Evolutionary conservation across 2,797 vertebrate species (phyloP).

Genomic region (Stomatorhinus walkeri): DNA sequence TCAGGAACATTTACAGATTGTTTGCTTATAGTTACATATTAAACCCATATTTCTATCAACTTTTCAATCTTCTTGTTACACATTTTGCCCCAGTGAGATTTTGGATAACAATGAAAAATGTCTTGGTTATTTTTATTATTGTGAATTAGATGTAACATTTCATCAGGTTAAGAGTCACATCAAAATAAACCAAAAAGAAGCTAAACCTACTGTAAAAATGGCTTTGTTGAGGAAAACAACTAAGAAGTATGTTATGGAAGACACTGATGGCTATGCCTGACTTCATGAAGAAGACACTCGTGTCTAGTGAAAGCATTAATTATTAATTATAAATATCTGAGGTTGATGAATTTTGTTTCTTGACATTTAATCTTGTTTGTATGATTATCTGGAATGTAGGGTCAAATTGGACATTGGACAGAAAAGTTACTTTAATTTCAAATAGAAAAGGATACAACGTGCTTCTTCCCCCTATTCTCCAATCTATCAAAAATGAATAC

Average conservation of each 20-base stretch:
- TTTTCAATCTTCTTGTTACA: not conserved
- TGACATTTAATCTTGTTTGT: not conserved
- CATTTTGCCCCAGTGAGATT: not conserved
- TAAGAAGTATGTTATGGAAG: not conserved
- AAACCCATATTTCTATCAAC: not conserved
- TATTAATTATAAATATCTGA: not conserved
- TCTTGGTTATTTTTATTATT: not conserved
- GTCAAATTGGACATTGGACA: not conserved
- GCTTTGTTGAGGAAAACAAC: not conserved
- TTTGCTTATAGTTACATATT: not conserved
- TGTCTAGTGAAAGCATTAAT: not conserved
- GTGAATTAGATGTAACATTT: not conserved
- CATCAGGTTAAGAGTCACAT: not conserved
- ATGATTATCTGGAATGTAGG: not conserved
- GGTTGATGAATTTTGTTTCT: not conserved
- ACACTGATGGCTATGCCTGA: not conserved
- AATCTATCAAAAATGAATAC: not conserved
- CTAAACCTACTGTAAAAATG: not conserved
- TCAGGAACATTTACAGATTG: not conserved
- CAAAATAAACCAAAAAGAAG: not conserved
- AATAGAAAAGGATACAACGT: not conserved
- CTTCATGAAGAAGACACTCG: not conserved
- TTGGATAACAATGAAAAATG: not conserved
- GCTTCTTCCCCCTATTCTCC: not conserved
- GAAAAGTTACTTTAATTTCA: not conserved